Base-by-base conservation (phyloP, 2,888 invertebrate species). In the Auanema sp. region DNA sequence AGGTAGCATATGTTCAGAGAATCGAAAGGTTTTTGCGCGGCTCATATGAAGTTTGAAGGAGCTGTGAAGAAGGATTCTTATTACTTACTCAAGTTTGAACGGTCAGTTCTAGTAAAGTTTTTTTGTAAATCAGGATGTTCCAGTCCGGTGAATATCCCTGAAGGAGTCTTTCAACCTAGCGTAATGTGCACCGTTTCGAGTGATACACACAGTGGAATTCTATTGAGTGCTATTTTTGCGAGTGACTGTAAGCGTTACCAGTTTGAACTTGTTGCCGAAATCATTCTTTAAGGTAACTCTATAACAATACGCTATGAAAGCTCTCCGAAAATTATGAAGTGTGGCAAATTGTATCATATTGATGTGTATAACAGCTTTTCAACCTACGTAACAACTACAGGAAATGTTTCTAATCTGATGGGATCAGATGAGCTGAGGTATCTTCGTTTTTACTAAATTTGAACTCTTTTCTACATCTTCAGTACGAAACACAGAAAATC, bases 321-420 rank as follows among this genome's bases (percentile, higher is more conserved):
- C 12, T 8, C 12, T 8, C 47, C 51, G 14, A 16, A 14, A 12
- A 47, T 62, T 3, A n/a, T 62, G 14, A 59, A 60, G 47, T 12
- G 12, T 3, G 47, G 42, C 10, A 11, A 25, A 14, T 4, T 24
- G 11, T 79, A 71, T 55, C 69, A 75, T 59, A 52, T 80, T 16
- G 80, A 80, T 60, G 71, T 70, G 40, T 72, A 79, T 59, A 71
- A 71, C 14, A 74, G 74, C 49, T 69, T 62, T 50, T 67, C 73
- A 25, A 66, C 68, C 8, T 73, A 68, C 52, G 54, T 75, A 0
- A 71, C 70, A 18, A 70, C 71, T 16, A 66, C 79, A 47, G 75
- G 72, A 24, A 78, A 71, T 66, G 50, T 80, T 6, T 57, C 66
- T 12, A 58, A 51, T 14, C 63, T 80, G 12, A 58, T 78, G 58